A percentile compares a stretch with the other conserved stretches of the same genome.
Evolutionary conservation across 2,888 invertebrate genomes (phyloP).

Genomic region (Leptopilina myrica): DNA sequence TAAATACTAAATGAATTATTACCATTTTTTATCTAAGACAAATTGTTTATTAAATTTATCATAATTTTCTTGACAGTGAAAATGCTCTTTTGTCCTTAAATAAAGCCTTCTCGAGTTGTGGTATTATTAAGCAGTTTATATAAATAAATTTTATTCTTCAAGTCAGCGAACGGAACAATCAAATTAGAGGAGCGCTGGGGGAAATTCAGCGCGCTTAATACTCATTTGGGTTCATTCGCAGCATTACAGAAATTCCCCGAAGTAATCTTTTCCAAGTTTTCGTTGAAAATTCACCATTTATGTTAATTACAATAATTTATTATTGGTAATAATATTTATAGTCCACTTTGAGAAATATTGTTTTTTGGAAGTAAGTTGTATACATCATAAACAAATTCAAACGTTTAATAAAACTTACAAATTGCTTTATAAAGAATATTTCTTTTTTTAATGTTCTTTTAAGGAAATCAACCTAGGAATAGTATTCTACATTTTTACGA

Average conservation of each 20-base stretch:
- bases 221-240: constrained; percentile 10
- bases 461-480: too few relatives aligned
- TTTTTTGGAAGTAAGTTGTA: too few relatives aligned
- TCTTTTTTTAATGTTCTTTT: too few relatives aligned
- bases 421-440: too few relatives aligned
- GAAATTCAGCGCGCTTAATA: constrained; percentile 11
- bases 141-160: constrained; percentile 30
- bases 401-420: too few relatives aligned
- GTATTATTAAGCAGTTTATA: constrained; percentile 1
- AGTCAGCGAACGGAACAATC: constrained; percentile 20
- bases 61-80: neutral
- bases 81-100: constrained; percentile 19
- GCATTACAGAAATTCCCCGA: neutral
- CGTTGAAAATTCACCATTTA: neutral
- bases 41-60: neutral
- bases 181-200: constrained; percentile 19
- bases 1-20: too few relatives aligned
- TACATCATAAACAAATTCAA: too few relatives aligned
- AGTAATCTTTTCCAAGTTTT: neutral
- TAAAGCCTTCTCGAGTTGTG: neutral
- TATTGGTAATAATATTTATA: neutral
- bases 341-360: too few relatives aligned
- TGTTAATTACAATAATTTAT: constrained; percentile 17
- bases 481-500: too few relatives aligned
- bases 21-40: too few relatives aligned